phyloP scores from a whole-genome alignment of 2,113 vertebrate genomes.

The Myotis lucifugus region DNA sequence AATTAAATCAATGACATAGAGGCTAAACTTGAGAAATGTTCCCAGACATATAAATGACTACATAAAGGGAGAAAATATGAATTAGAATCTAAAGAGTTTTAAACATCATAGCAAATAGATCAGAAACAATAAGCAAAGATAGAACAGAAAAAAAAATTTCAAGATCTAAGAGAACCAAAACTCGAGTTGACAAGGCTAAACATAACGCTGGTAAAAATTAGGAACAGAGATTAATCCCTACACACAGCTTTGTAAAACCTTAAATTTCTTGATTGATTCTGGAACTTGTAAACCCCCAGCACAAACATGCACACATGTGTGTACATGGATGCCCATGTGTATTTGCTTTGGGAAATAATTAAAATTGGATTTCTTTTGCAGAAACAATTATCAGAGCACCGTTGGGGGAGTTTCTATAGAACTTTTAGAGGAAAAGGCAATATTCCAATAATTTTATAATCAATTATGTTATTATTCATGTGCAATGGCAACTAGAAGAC shows the following conservation, averaged over 20 bases:
- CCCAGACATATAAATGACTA: not conserved
- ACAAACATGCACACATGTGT: not conserved
- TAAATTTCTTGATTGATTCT: not conserved
- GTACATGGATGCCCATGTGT: not conserved
- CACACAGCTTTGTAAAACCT: not conserved
- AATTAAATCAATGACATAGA: not conserved
- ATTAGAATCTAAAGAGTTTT: not conserved
- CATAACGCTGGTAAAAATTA: not conserved
- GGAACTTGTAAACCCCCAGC: not conserved
- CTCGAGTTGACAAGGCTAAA: not conserved
- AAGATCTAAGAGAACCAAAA: not conserved
- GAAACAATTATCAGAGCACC: not conserved
- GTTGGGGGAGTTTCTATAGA: not conserved
- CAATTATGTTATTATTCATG: not conserved
- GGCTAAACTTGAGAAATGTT: constrained; percentile 8
- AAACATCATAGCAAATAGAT: not conserved
- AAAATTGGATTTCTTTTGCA: not conserved
- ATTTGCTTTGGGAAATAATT: constrained; percentile 33
- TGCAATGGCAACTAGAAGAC: not conserved
- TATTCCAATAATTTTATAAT: not conserved
- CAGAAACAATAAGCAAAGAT: constrained; percentile 29
- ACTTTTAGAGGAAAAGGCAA: not conserved
- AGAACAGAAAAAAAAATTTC: not conserved
- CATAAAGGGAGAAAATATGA: not conserved
- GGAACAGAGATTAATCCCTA: not conserved